Conservation (phyloP, 2,797 vertebrate species). For the Crocodylus rhombifer region DNA sequence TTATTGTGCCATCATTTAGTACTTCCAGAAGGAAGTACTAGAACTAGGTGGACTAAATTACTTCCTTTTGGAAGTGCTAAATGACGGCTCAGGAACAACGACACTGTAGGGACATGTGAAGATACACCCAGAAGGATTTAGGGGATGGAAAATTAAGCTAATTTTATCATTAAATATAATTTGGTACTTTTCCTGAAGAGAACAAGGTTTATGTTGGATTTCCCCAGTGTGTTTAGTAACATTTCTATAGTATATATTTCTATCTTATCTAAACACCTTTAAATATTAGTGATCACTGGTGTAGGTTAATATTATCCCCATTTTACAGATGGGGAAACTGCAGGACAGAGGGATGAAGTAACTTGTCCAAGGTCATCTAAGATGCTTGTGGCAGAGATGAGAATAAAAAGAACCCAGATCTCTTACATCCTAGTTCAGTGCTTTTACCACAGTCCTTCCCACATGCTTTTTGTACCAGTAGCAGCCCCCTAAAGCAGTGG, state of each 20-base stretch:
- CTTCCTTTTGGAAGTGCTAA: no score
- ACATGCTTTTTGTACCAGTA: neutral
- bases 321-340: neutral
- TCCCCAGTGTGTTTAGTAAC: neutral
- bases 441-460: neutral
- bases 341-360: neutral
- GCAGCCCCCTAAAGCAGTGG: no score
- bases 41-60: no score
- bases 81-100: no score
- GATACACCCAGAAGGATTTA: no score
- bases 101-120: no score
- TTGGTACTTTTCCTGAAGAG: neutral
- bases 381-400: neutral
- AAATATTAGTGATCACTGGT: neutral
- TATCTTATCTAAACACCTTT: neutral
- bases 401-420: neutral
- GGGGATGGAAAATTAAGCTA: no score
- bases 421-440: neutral
- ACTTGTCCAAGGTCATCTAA: neutral
- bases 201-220: neutral
- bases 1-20: no score
- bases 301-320: neutral
- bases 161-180: neutral
- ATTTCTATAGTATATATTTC: neutral
- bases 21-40: no score